Base-by-base conservation (phyloP, 2,113 vertebrate species). In the Chelonoidis abingdonii region DNA sequence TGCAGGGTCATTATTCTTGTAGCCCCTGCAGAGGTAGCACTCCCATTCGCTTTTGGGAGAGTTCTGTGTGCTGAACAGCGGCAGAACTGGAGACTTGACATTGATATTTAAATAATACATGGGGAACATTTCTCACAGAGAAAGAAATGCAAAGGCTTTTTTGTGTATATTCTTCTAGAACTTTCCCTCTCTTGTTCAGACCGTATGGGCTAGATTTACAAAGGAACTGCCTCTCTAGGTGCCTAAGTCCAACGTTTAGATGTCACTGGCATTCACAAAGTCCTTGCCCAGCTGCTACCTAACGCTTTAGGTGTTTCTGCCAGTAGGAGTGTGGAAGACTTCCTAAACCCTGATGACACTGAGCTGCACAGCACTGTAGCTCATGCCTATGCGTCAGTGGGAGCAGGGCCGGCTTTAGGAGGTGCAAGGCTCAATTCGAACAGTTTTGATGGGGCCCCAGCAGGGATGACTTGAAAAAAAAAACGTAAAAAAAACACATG, bases 61-160 rank as follows among this genome's bases (percentile, higher is more conserved):
- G 88, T 97, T 95, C 95, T 92, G 82, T 90, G 93, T 87, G 87
- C 94, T 79, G 84, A 96, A 87, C 90, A 97, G 84, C 82, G 95
- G 95, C 92, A 89, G 87, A 95, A 89, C 62, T 80, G 89, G n/a
- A 95, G 83, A 65, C 82, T 96, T 83, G 65, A 95, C 96, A 95
- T 93, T 95, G 84, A 89, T 90, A 54, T 95, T 97, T 97, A 97
- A 97, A 97, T 97, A 95, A 97, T 97, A 95, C 79, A 95, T 95
- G 91, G 79, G 81, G 94, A 95, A 81, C 90, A 89, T 92, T 69
- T 69, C 62, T n/a, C 35, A 31, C 8, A n/a, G 31, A 9, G 4
- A 69, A 35, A n/a, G 35, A 69, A 69, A 35, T 65, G 56, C 25
- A 57, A 57, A 57, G 25, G 25, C 25, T 10, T 57, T 57, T 27